These are phyloP conservation scores for Orchestia grillus DNA, from an alignment of 1,140 invertebrate species.

Conservation along the genomic window DNA sequence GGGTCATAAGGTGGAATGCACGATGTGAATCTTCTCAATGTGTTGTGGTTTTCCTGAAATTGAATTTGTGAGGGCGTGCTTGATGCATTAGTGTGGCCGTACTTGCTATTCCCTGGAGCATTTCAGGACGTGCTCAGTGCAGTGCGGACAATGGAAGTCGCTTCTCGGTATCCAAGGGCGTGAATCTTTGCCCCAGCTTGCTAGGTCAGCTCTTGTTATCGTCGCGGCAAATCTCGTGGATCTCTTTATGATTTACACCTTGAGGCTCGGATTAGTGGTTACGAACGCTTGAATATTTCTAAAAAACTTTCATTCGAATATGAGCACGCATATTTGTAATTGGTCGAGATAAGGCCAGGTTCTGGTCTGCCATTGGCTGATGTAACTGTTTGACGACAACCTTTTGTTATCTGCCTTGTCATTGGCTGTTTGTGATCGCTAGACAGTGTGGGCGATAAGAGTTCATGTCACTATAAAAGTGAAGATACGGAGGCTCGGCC, in stretches of 20 bases:
- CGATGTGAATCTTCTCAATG: too few relatives aligned
- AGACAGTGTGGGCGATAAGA: slow-evolving; percentile 53
- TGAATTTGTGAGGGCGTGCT: too few relatives aligned
- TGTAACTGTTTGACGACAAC: slow-evolving; percentile 7
- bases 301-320: slow-evolving; percentile 11
- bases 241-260: slow-evolving; percentile 24
- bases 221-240: neutral
- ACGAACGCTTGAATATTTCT: neutral
- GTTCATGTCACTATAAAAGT: neutral
- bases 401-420: slow-evolving; percentile 34
- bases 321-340: neutral
- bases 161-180: neutral
- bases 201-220: neutral
- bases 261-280: neutral
- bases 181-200: neutral
- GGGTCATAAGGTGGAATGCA: too few relatives aligned
- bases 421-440: slow-evolving; percentile 2
- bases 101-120: too few relatives aligned
- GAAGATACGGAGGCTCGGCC: neutral
- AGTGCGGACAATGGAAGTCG: neutral
- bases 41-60: too few relatives aligned
- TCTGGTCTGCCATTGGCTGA: neutral
- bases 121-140: too few relatives aligned
- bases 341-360: slow-evolving; percentile 30
- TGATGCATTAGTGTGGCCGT: too few relatives aligned